Evolutionary conservation across 2,888 invertebrate genomes (phyloP), one percentile per base, ranked within the genome.

Genomic region (Cabera pusaria): DNA sequence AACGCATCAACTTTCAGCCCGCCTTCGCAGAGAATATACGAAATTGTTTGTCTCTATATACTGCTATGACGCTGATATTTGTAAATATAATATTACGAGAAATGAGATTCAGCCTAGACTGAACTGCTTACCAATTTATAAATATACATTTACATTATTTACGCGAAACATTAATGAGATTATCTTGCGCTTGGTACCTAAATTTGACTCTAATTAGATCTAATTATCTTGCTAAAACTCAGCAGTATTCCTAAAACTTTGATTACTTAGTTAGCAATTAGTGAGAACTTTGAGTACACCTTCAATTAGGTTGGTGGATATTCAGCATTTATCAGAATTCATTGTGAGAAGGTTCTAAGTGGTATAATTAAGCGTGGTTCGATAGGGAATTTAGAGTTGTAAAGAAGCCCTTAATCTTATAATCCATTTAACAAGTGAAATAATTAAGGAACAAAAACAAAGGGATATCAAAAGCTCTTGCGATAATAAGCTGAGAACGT

Each of bases 1-100:
- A 75, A 76, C 73, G 66, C 70, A 73, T 74, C 69, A 77, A 67
- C 65, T 67, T 66, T 57, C 57, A 55, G 60, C 55, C 63, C 61
- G 57, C 59, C 54, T 53, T 59, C 66, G 57, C 23, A 34, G 44
- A 29, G 36, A 43, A 37, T 43, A 27, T 44, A 39, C 39, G 33
- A 19, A 44, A 43, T 44, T 52, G 52, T 52, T 52, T 52, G 49
- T 52, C 49, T 31, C 41, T 31, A 20, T 41, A 36, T 42, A 23
- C 29, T 17, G 29, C 29, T 25, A 42, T 31, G 35, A 29, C 16
- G 26, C 14, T 31, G 25, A 31, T 41, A 41, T 35, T 25, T 34
- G 25, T 24, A 23, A 3, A 21, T 25, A 31, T 29, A 34, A 18
- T 16, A 9, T 27, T 18, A 9, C 7, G 6, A n/a, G 23, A 9